Conservation (phyloP, 2,888 invertebrate genomes). For the Sarcophaga subvicina region DNA sequence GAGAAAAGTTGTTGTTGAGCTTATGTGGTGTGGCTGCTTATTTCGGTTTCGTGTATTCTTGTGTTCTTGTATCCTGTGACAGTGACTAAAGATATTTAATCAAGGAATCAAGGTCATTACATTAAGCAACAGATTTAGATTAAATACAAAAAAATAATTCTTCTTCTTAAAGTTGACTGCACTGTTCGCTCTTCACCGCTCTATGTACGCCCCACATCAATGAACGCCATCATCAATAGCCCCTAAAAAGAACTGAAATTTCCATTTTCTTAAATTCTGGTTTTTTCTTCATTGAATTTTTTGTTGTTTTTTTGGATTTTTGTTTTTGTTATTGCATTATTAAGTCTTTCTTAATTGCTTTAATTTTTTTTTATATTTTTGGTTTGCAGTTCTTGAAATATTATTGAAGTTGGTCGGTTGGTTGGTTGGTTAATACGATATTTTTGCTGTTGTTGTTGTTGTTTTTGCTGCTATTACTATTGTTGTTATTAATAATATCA, state of each 20-base stretch:
- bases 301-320: background rate
- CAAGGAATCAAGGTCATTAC: slow-evolving; percentile 60
- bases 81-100: slow-evolving; percentile 67
- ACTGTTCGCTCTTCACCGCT: background rate
- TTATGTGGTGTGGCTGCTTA: background rate
- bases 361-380: slow-evolving; percentile 3
- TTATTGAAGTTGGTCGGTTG: slow-evolving; percentile 28
- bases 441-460: too few relatives aligned
- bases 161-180: background rate
- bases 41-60: background rate
- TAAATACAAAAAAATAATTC: slow-evolving; percentile 52
- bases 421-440: background rate
- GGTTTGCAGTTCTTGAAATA: slow-evolving; percentile 38
- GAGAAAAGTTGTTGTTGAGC: background rate
- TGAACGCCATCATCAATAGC: background rate
- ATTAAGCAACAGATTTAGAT: slow-evolving; percentile 55
- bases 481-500: background rate
- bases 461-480: background rate
- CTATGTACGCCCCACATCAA: background rate
- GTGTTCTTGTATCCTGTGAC: slow-evolving; percentile 41
- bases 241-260: slow-evolving; percentile 47
- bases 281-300: slow-evolving; percentile 1
- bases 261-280: slow-evolving; percentile 54
- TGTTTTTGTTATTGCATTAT: slow-evolving; percentile 7
- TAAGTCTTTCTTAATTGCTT: background rate